Base-by-base conservation (phyloP, 2,888 invertebrate species). In the Podabrus alpinus region DNA sequence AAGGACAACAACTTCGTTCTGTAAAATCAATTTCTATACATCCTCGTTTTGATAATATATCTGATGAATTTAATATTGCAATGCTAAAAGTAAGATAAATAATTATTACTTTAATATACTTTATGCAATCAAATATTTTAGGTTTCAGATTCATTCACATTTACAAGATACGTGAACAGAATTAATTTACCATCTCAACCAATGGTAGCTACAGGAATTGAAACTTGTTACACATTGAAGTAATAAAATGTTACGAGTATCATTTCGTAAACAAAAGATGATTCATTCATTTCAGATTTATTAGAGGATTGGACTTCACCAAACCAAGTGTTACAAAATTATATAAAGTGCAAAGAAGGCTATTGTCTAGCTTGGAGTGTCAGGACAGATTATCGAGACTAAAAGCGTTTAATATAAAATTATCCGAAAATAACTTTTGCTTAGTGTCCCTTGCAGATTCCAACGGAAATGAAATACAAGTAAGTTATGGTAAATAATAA, bases 171-270 rank as follows among this genome's bases (percentile, higher is more conserved):
- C 3, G 72, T 72, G 9, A 62, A 19, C 16, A 15, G 21, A 15
- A 62, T 59, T 15, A 15, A 45, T 21, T 24, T 72, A n/a, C 13
- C 72, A 13, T 9, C 19, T 10, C n/a, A 2, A 10, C 21, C 62
- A 61, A 16, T 72, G 13, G 13, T 15, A 11, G 19, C 62, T 68
- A 10, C 19, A 17, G 68, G 24, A 19, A 17, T 4, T 13, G 29
- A 72, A 72, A 19, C 15, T 13, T 72, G 72, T 64, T 68, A 72
- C 19, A 68, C 25, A 13, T 62, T 72, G 15, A 68, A 68, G 72
- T 72, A 45, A 1, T 4, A 7, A 45, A n/a, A 45, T n/a, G 45
- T 45, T 45, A 45, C 1, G 4, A 29, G n/a, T n/a, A n/a, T n/a
- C 2, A 45, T 45, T n/a, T n/a, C 9, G 2, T 45, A 45, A n/a